Evolutionary conservation across 2,888 invertebrate species (phyloP).

Genomic region (Phorcus lineatus): DNA sequence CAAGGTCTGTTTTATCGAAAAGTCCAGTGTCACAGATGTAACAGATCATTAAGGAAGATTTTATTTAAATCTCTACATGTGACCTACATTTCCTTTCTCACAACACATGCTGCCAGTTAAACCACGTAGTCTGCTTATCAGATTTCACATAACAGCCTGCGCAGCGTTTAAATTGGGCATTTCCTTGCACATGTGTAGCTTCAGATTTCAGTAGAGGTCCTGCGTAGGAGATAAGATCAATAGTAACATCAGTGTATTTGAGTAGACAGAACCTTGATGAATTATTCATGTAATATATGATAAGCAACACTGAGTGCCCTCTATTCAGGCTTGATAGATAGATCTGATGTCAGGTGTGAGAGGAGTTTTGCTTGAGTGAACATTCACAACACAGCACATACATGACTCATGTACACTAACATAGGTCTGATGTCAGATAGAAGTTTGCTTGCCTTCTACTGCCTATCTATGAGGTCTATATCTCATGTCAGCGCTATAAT

Average conservation of each 20-base stretch:
- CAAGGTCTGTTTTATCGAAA: too few relatives aligned
- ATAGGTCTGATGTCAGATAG: constrained; percentile 1
- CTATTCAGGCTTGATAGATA: too few relatives aligned
- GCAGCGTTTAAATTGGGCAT: not conserved
- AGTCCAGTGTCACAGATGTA: too few relatives aligned
- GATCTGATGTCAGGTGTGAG: too few relatives aligned
- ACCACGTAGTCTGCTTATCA: not conserved
- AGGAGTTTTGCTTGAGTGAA: too few relatives aligned
- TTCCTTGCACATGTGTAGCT: not conserved
- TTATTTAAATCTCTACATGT: not conserved
- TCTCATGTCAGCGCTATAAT: not conserved
- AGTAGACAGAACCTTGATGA: too few relatives aligned
- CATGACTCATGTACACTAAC: not conserved
- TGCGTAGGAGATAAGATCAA: too few relatives aligned
- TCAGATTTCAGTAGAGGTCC: not conserved
- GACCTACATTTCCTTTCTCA: not conserved
- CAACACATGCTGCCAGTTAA: not conserved
- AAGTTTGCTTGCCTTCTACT: not conserved
- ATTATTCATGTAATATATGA: too few relatives aligned
- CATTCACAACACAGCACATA: too few relatives aligned
- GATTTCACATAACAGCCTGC: constrained; percentile 1
- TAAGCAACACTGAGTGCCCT: too few relatives aligned
- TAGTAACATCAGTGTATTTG: too few relatives aligned
- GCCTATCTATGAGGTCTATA: not conserved
- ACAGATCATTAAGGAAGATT: too few relatives aligned